Evolutionary conservation across 2,113 vertebrate species (phyloP), one percentile per base, ranked within the genome.

Genomic region (Colossoma macropomum): DNA sequence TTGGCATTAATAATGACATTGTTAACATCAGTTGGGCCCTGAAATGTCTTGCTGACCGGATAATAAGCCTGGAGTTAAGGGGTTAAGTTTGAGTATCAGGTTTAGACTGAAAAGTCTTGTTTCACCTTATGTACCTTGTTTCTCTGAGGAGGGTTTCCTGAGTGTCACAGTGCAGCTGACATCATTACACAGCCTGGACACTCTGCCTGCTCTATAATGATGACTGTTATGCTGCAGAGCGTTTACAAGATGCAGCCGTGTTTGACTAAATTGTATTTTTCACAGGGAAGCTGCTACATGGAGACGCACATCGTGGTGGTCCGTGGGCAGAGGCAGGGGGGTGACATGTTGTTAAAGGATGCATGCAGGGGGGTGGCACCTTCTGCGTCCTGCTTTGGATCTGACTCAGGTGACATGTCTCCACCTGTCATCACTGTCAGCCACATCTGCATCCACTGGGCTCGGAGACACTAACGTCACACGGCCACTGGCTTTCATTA

Each of bases 401-500:
- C 84, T 76, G 74, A 63, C 65, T 75, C 62, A 65, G 5, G 25
- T 76, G 65, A 85, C 54, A 41, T 23, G 73, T 63, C 19, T 80
- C 60, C 54, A 70, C 74, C 71, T 81, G 78, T 75, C 77, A 69
- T 52, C 60, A 50, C 19, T 68, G 77, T 66, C 83, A 81, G n/a
- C 34, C 72, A 62, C 72, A 76, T 81, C 72, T 65, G 30, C 68
- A 11, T 85, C 32, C 63, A 9, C 25, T 11, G 27, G 71, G 30
- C 63, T 23, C 59, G 52, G 32, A 54, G 48, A 66, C 62, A 52
- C 69, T 32, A 54, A 65, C 38, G 59, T 68, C 70, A 73, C 30
- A 7, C 28, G 65, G 77, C 71, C 77, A 66, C 77, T 75, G 77
- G 71, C 48, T 75, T 80, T 84, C 77, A 84, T 84, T 75, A 70